These are phyloP conservation scores for Caenorhabditis remanei DNA, from an alignment of 1,140 invertebrate genomes.

Conservation along the genomic window DNA sequence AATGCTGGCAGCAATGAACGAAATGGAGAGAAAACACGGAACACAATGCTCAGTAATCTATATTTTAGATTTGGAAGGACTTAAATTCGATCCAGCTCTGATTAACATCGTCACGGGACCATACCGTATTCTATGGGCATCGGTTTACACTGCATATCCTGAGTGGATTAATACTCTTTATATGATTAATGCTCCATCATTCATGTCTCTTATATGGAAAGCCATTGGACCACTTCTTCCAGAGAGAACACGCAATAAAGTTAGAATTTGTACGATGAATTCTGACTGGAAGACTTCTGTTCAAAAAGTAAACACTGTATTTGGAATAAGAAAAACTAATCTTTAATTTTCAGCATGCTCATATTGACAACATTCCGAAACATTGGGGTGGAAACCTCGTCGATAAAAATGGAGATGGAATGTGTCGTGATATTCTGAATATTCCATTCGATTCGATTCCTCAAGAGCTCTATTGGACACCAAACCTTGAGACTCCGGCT, in stretches of 20 bases:
- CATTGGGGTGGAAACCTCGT: slow-evolving; percentile 66
- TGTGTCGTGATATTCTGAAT: slow-evolving; percentile 65
- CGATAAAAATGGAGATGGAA: slow-evolving; percentile 65
- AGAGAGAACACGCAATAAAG: slow-evolving; percentile 67
- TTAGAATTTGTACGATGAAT: slow-evolving; percentile 62
- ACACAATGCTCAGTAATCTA: slow-evolving; percentile 66
- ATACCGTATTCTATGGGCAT: slow-evolving; percentile 68
- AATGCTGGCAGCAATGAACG: slow-evolving; percentile 67
- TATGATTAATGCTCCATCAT: slow-evolving; percentile 66
- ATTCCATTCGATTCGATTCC: slow-evolving; percentile 66
- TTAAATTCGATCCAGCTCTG: slow-evolving; percentile 66
- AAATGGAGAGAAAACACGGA: slow-evolving; percentile 64
- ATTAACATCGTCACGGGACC: slow-evolving; percentile 67
- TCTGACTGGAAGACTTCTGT: slow-evolving; percentile 62
- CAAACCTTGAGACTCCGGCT: slow-evolving; percentile 46
- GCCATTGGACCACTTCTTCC: slow-evolving; percentile 66
- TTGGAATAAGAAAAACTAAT: not conserved
- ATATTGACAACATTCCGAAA: slow-evolving; percentile 62
- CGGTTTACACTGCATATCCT: slow-evolving; percentile 68
- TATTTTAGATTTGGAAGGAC: slow-evolving; percentile 67
- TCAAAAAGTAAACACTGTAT: slow-evolving; percentile 44
- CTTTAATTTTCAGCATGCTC: slow-evolving; percentile 52
- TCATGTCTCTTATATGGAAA: slow-evolving; percentile 67
- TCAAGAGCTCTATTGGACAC: slow-evolving; percentile 66
- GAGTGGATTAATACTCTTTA: slow-evolving; percentile 67